Conservation (phyloP, 2,797 vertebrate species). For the Halcyon badia region DNA sequence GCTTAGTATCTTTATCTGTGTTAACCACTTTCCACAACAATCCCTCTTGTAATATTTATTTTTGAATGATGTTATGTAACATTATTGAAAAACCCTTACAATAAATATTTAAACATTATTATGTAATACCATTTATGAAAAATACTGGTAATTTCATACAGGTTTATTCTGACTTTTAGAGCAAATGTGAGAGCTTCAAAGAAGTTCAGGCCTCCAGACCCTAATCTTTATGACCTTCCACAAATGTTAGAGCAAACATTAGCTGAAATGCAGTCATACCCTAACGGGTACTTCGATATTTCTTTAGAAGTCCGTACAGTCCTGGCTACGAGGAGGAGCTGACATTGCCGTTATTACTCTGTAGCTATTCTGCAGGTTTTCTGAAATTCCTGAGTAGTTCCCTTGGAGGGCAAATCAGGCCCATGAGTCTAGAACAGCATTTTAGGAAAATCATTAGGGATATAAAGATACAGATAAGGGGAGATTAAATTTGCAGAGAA, state of each 20-base stretch:
- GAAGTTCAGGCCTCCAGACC: not conserved
- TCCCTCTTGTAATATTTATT: not conserved
- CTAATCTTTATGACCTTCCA: not conserved
- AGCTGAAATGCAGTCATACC: not conserved
- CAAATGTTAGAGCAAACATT: not conserved
- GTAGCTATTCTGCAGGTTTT: not conserved
- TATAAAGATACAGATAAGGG: conserved; percentile 11
- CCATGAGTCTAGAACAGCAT: not conserved
- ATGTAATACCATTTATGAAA: not conserved
- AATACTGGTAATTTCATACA: not conserved
- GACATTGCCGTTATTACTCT: not conserved
- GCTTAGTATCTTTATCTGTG: not conserved
- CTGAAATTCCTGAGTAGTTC: not conserved
- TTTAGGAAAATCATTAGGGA: conserved; percentile 11
- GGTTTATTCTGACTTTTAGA: not conserved
- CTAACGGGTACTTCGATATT: not conserved
- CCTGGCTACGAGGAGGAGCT: not conserved
- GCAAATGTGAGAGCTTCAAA: not conserved
- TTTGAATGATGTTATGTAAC: not conserved
- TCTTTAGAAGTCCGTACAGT: not conserved
- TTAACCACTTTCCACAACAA: not conserved
- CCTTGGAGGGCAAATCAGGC: not conserved
- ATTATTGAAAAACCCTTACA: not conserved
- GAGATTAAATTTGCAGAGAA: not conserved
- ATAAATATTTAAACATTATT: not conserved